Base-by-base conservation (phyloP, 2,888 invertebrate genomes). In the Archips crataeganus region DNA sequence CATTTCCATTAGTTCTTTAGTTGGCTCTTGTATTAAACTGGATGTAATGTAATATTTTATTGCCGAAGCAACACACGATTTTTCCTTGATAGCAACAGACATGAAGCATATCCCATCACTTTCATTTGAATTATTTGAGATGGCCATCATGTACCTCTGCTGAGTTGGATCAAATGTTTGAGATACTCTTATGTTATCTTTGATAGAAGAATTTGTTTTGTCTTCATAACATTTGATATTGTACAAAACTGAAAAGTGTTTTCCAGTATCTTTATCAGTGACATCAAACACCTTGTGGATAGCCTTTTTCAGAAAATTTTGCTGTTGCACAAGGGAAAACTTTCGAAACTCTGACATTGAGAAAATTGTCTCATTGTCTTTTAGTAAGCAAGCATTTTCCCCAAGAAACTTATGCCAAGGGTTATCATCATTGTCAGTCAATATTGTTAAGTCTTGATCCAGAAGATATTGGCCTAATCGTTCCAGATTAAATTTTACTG, bases 401-500 rank as follows among this genome's bases (percentile, higher is more conserved):
- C 95, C 95, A 1, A 98, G 90, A 85, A 98, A 96, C 79, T 96
- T 95, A 65, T 97, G 96, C 98, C 98, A 98, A 71, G 96, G 96
- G 85, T 98, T 98, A 64, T 96, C 96, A 75, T 96, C 95, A 75
- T 96, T 95, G 81, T 97, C 96, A n/a, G 96, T 95, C 11, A 96
- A 95, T 79, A 96, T 96, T 34, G 96, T 95, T 45, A 99, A 91
- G 75, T 97, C 96, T 79, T 95, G 95, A 85, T 98, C 97, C 79
- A 97, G 96, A 73, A 99, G 94, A 92, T 99, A 99, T 88, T 99
- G 98, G 0, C 99, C 99, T 62, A 99, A 95, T 83, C 97, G 96
- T 90, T 99, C 99, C 81, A 99, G 95, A 87, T 98, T 98, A 82
- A 98, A 98, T 80, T 96, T 92, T 76, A 96, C 94, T 75, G 92